Evolutionary conservation across 1,140 invertebrate genomes (phyloP), one percentile per base, ranked within the genome.

Genomic region (Brachionus manjavacas): DNA sequence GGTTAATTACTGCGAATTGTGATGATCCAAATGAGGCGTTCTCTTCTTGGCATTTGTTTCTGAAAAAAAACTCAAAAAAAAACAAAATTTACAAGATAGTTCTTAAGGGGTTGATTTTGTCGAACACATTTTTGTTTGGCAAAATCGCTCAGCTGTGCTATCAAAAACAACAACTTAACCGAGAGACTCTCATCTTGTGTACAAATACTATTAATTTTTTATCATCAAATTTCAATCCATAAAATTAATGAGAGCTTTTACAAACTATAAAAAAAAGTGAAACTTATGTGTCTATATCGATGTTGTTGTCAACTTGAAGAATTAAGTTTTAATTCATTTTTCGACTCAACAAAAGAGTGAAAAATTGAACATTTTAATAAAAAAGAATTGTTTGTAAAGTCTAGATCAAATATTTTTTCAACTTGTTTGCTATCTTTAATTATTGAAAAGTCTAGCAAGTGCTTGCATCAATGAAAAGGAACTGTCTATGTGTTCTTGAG

Each of bases 381-480:
- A 35, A 35, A 35, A 35, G 46, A 72, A 3, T 72, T 72, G 46
- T 72, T 72, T 72, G 39, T 41, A 72, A 72, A 39, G 68, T 72
- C 68, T 72, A 72, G 68, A 35, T 39, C 68, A 20, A 72, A 20
- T 72, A 39, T 72, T 68, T 68, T 31, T 72, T 39, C 16, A 41
- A 72, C n/a, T 72, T 72, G 68, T 72, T 72, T 72, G 35, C 39
- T 41, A 41, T 72, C 68, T 41, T 72, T 72, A 72, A 72, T 72
- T 72, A 72, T 72, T 72, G 39, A 72, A 72, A 41, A 39, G 68
- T 72, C 68, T 72, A 72, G 68, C 35, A 39, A 39, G 68, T 72
- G 31, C 31, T 16, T 16, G 39, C 16, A 39, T 41, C 7, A 41
- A 39, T 43, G 31, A 72, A 72, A 41, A 39, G 68, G n/a, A 72